Evolutionary conservation across 2,888 invertebrate genomes (phyloP).

Genomic region (Agapostemon virescens): DNA sequence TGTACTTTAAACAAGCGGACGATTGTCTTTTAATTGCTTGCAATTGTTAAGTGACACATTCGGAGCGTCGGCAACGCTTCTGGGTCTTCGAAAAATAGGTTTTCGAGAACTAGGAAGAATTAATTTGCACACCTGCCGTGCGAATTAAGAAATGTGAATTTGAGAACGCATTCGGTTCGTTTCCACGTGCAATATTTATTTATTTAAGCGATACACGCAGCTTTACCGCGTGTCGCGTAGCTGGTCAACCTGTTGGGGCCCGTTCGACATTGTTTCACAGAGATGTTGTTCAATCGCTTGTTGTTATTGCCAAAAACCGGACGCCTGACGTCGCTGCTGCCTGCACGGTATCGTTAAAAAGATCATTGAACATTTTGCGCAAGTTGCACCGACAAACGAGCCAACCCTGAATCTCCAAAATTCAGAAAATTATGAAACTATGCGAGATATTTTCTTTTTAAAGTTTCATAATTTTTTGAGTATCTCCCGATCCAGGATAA

Average conservation of each 20-base stretch:
- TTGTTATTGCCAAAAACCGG: constrained; percentile 38
- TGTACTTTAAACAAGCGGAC: no score
- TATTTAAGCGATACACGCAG: background rate
- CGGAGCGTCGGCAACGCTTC: no score
- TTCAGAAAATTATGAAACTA: background rate
- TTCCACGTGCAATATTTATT: background rate
- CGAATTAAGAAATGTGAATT: background rate
- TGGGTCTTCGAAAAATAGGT: no score
- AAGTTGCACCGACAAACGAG: background rate
- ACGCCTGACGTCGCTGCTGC: background rate
- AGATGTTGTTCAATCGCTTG: constrained; percentile 37
- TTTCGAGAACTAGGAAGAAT: background rate
- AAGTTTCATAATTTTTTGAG: background rate
- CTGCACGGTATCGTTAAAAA: background rate
- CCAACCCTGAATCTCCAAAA: no score
- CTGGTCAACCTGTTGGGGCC: constrained; percentile 31
- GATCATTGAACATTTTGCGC: background rate
- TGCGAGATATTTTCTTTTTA: no score
- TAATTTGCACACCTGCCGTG: background rate
- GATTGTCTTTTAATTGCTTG: background rate
- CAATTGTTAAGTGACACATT: background rate
- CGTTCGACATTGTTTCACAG: constrained; percentile 18
- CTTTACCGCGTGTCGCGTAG: background rate
- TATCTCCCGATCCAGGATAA: background rate
- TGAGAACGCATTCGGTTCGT: background rate